These are phyloP conservation scores for Heteractis magnifica DNA, from an alignment of 92 coral and sea anemone genomes.

Conservation along the genomic window DNA sequence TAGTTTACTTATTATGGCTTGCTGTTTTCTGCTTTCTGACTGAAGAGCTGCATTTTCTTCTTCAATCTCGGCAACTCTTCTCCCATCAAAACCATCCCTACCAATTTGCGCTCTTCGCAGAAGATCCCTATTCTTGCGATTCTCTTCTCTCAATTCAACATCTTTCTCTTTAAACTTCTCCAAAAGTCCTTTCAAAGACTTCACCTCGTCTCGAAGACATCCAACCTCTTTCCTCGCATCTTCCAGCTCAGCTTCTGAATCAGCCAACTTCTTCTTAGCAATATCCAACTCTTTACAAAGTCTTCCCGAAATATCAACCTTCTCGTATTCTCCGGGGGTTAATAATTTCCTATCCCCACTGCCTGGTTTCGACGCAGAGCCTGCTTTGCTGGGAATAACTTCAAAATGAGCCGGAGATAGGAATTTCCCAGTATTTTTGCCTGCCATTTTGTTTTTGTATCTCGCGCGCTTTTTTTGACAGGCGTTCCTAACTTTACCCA, in stretches of 20 bases:
- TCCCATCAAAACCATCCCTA: constrained; percentile 51
- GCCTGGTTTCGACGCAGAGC: constrained; percentile 27
- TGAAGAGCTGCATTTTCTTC: constrained; percentile 76
- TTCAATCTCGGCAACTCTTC: constrained; percentile 64
- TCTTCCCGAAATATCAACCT: constrained; percentile 26
- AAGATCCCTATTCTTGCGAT: constrained; percentile 43
- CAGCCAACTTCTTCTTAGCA: constrained; percentile 12
- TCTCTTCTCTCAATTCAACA: constrained; percentile 47
- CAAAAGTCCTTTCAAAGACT: constrained; percentile 42
- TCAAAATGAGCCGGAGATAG: constrained; percentile 94
- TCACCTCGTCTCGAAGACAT: constrained; percentile 55
- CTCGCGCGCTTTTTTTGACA: constrained; percentile 27
- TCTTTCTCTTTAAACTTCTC: constrained; percentile 47
- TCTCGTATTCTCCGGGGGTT: constrained; percentile 79
- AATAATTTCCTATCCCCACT: constrained; percentile 46
- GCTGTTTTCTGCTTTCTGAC: constrained; percentile 70
- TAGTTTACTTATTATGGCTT: constrained; percentile 56
- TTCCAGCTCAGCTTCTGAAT: constrained; percentile 3
- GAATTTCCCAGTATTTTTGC: constrained; percentile 47
- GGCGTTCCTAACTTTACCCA: constrained; percentile 22
- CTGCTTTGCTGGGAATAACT: constrained; percentile 41
- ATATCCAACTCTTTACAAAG: background rate
- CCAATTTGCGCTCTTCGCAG: constrained; percentile 48
- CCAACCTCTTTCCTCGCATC: constrained; percentile 42
- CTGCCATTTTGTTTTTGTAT: constrained; percentile 78